Evolutionary conservation across 2,888 invertebrate genomes (phyloP).

Genomic region (Cabera pusaria): DNA sequence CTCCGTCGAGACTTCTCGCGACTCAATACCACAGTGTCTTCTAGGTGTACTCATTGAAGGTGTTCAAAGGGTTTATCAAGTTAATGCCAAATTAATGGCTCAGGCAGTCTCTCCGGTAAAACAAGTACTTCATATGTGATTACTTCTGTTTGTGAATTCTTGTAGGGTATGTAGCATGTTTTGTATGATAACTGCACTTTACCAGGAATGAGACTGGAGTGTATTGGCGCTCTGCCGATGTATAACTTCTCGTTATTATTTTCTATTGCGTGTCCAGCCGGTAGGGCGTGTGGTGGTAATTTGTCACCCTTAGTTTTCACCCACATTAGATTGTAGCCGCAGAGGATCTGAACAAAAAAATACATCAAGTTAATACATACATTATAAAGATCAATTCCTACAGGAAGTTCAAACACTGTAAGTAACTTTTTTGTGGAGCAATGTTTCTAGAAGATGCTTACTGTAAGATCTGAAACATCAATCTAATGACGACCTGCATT

Average conservation of each 20-base stretch:
- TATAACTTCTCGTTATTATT: conserved; percentile 13
- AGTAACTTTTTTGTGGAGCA: no score
- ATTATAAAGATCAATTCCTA: no score
- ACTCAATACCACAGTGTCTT: no score
- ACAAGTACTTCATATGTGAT: conserved; percentile 19
- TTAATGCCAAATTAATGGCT: no score
- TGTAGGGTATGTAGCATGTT: conserved; percentile 18
- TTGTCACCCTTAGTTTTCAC: conserved; percentile 4
- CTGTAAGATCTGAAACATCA: no score
- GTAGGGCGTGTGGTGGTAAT: conserved; percentile 19
- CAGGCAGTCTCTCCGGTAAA: conserved; percentile 5
- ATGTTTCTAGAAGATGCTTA: no score
- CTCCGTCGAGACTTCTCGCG: no score
- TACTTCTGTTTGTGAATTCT: conserved; percentile 5
- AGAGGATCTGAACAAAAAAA: conserved; percentile 26
- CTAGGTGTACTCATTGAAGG: no score
- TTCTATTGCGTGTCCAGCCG: conserved; percentile 16
- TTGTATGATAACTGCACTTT: conserved; percentile 25
- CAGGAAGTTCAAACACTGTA: no score
- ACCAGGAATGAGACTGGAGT: conserved; percentile 20
- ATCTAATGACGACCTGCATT: no score
- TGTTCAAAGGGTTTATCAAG: no score
- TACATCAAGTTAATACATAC: no score
- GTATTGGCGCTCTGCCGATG: conserved; percentile 21
- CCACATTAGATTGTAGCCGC: conserved; percentile 24